A percentile compares a stretch with the other conserved stretches of the same genome.
Evolutionary conservation across 30 jellyfish, hydroid and myxozoan species (phyloP).

Genomic region (Chrysaora quinquecirrha): DNA sequence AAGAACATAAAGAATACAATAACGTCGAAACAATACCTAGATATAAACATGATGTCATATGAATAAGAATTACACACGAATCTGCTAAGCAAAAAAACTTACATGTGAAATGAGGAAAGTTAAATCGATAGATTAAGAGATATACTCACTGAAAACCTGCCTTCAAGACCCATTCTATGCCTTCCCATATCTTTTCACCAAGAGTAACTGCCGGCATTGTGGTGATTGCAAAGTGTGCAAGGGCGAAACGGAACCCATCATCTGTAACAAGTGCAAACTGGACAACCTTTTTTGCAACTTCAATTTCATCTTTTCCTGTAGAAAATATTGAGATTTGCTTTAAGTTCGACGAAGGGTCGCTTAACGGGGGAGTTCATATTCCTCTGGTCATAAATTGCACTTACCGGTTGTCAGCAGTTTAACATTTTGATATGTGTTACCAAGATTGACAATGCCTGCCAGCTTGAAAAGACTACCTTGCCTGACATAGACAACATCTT

Average conservation of each 20-base stretch:
- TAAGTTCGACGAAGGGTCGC: background rate
- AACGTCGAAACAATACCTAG: background rate
- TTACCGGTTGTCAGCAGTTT: background rate
- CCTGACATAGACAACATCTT: conserved; percentile 3
- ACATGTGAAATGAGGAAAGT: background rate
- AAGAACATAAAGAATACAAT: background rate
- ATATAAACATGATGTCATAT: background rate
- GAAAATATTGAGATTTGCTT: background rate
- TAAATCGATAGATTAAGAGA: background rate
- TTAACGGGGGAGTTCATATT: background rate
- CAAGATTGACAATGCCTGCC: conserved; percentile 5
- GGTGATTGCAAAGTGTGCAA: conserved; percentile 12
- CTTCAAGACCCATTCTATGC: conserved; percentile 16
- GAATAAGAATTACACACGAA: background rate
- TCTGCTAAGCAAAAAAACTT: conserved; percentile 1
- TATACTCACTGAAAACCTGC: conserved; percentile 15
- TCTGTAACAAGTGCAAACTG: too few species aligned
- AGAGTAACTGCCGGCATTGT: background rate
- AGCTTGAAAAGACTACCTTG: conserved; percentile 2
- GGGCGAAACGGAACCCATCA: conserved; percentile 30
- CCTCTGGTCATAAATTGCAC: background rate
- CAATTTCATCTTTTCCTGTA: conserved; percentile 16
- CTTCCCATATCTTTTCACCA: conserved; percentile 11
- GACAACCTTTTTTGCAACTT: conserved; percentile 20
- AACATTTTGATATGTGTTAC: background rate